Percentiles rank a stretch among this genome's conserved stretches.
Conservation (phyloP, 2,113 vertebrate species). For the Poeciliopsis turrubarensis region DNA sequence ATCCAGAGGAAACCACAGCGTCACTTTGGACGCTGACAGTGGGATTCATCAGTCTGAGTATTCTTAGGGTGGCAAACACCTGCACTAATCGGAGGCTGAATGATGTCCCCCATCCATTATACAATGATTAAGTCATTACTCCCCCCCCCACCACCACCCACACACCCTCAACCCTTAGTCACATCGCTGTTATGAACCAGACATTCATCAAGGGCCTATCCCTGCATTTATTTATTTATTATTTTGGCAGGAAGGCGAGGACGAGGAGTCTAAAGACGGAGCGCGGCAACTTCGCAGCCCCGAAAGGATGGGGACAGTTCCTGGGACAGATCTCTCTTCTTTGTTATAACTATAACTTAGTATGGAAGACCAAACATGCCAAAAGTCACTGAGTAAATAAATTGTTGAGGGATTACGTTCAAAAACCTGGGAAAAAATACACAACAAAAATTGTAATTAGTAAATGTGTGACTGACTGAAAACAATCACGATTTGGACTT, state of each 20-base stretch:
- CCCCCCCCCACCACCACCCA: neutral
- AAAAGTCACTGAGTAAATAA: too few relatives aligned
- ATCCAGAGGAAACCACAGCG: conserved; percentile 54
- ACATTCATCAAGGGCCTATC: conserved; percentile 61
- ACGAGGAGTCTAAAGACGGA: conserved; percentile 3
- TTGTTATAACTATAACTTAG: too few relatives aligned
- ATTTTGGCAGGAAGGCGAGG: conserved; percentile 37
- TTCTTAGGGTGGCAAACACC: conserved; percentile 62
- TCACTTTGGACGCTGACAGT: conserved; percentile 52
- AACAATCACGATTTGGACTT: too few relatives aligned
- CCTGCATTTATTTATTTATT: neutral
- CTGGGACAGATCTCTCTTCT: conserved; percentile 20
- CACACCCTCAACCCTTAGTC: conserved; percentile 27
- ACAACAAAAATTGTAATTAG: too few relatives aligned
- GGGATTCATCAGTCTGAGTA: conserved; percentile 64
- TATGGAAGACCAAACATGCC: too few relatives aligned
- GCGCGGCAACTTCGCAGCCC: conserved; percentile 24
- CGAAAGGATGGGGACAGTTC: conserved; percentile 51
- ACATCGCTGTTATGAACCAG: conserved; percentile 53
- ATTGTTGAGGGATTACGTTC: too few relatives aligned
- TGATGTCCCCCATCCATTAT: conserved; percentile 73
- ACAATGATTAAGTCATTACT: conserved; percentile 66
- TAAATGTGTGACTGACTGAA: too few relatives aligned
- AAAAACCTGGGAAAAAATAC: too few relatives aligned
- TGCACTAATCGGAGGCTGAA: conserved; percentile 62